Evolutionary conservation across 2,888 invertebrate species (phyloP).

Genomic region (Drosophila maculinotata): DNA sequence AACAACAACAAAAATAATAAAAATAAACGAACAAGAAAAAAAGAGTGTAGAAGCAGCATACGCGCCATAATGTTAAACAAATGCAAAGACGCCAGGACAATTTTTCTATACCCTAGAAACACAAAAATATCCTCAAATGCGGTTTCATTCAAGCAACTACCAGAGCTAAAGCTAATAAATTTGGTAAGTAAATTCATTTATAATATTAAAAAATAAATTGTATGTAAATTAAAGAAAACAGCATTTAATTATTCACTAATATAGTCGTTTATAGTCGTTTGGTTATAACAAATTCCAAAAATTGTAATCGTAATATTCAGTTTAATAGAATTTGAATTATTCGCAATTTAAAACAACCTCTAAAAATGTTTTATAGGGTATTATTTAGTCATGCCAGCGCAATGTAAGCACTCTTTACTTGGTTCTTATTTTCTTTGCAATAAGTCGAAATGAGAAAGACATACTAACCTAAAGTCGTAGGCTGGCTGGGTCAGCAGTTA

Average conservation of each 20-base stretch:
- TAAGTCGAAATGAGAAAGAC: slow-evolving; percentile 52
- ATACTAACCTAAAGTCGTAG: slow-evolving; percentile 79
- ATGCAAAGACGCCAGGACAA: slow-evolving; percentile 45
- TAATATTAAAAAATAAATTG: too few relatives aligned
- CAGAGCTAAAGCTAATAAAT: not conserved
- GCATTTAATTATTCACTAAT: too few relatives aligned
- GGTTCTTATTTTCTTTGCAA: slow-evolving; percentile 26
- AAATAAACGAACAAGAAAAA: slow-evolving; percentile 34
- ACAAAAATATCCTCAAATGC: not conserved
- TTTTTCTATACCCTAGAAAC: slow-evolving; percentile 25
- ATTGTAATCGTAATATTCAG: too few relatives aligned
- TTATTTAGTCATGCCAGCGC: not conserved
- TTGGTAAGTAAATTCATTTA: too few relatives aligned
- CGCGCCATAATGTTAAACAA: slow-evolving; percentile 62
- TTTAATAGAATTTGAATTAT: too few relatives aligned
- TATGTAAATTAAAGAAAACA: too few relatives aligned
- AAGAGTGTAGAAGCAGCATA: slow-evolving; percentile 18
- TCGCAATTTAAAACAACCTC: too few relatives aligned
- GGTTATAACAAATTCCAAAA: too few relatives aligned
- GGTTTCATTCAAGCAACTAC: not conserved
- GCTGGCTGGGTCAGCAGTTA: slow-evolving; percentile 77
- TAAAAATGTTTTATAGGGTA: slow-evolving; percentile 15
- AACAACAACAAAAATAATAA: slow-evolving; percentile 14
- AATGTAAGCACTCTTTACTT: not conserved
- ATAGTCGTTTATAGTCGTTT: too few relatives aligned